Evolutionary conservation across 2,888 invertebrate species (phyloP).

Genomic region (Acanthosepion pharaonis): DNA sequence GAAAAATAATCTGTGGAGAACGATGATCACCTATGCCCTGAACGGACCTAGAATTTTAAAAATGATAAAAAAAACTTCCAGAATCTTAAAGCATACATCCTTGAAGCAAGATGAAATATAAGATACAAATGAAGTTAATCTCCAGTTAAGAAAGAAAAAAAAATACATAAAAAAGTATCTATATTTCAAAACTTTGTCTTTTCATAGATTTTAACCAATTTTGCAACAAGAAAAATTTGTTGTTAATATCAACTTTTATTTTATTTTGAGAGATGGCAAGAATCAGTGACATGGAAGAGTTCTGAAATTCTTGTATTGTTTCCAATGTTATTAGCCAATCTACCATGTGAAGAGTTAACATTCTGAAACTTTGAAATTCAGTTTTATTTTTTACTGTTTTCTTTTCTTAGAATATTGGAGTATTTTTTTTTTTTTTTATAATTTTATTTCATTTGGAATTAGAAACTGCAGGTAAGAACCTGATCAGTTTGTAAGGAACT

Average conservation of each 20-base stretch:
- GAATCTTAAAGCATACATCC: no score
- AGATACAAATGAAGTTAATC: no score
- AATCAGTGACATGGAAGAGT: not conserved
- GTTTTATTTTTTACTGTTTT: not conserved
- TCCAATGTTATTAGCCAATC: not conserved
- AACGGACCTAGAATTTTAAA: no score
- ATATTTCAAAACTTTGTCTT: no score
- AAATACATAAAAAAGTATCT: no score
- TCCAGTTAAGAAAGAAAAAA: no score
- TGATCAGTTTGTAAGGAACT: not conserved
- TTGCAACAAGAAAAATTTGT: no score
- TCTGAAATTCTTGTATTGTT: not conserved
- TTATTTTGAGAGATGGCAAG: not conserved
- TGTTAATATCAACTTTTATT: not conserved
- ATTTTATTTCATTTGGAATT: not conserved
- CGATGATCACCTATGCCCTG: no score
- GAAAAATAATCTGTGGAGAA: no score
- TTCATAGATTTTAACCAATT: no score
- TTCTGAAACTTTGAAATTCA: not conserved
- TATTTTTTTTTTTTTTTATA: not conserved
- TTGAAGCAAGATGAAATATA: no score
- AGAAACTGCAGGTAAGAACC: not conserved
- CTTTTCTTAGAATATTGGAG: not conserved
- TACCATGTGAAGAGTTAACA: not conserved
- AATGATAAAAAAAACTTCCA: no score